Evolutionary conservation across 1,140 invertebrate genomes (phyloP).

Genomic region (Drosophila truncata): DNA sequence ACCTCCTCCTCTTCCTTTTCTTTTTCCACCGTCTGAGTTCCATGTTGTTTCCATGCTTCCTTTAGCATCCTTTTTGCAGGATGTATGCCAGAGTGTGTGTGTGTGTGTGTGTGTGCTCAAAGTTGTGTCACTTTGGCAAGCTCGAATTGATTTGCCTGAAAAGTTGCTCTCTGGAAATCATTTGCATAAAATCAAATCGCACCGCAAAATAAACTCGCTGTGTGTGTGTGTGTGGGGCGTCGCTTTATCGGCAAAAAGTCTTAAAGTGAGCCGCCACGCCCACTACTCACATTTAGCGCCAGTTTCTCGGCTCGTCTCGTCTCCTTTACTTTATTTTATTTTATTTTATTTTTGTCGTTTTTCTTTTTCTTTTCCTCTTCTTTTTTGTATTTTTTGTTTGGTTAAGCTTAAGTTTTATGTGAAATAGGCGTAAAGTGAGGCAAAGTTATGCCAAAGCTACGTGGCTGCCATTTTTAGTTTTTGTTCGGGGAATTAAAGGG

Average conservation of each 20-base stretch:
- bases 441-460: conserved; percentile 67
- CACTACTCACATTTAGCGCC: conserved; percentile 35
- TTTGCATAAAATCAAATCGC: conserved; percentile 82
- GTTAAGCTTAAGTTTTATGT: conserved; percentile 57
- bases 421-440: conserved; percentile 75
- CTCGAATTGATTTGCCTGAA: conserved; percentile 78
- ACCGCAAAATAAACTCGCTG: conserved; percentile 74
- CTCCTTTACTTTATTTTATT: neutral
- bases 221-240: conserved; percentile 16
- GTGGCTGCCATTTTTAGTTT: conserved; percentile 52
- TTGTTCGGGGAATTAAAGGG: conserved; percentile 1
- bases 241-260: conserved; percentile 29
- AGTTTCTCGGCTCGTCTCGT: neutral
- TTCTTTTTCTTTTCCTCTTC: neutral
- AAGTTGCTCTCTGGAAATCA: conserved; percentile 67
- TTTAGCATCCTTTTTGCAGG: conserved; percentile 41
- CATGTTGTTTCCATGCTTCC: conserved; percentile 23
- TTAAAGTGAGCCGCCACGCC: conserved; percentile 43
- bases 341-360: neutral
- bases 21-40: conserved; percentile 7
- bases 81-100: conserved; percentile 11
- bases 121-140: conserved; percentile 74
- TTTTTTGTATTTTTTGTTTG: neutral
- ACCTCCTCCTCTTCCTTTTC: neutral
- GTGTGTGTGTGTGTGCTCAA: conserved; percentile 20